phyloP scores from a whole-genome alignment of 2,113 vertebrate genomes.

The Verasper variegatus region DNA sequence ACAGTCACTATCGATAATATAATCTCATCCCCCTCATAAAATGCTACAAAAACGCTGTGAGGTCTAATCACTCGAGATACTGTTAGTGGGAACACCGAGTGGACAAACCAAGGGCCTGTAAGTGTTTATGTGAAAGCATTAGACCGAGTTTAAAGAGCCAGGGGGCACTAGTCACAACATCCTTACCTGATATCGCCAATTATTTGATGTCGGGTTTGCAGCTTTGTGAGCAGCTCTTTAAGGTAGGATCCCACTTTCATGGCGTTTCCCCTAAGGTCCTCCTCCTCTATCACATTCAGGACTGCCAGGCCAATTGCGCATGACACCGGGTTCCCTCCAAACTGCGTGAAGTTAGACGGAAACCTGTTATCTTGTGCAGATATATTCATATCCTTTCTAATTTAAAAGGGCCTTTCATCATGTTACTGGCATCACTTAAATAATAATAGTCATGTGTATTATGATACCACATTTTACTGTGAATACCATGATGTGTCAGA shows the following conservation, averaged over 20 bases:
- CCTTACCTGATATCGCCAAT: conserved; percentile 93
- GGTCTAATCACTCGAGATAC: too few relatives aligned
- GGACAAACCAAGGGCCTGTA: background rate
- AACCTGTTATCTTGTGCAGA: background rate
- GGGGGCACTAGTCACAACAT: background rate
- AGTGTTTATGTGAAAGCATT: too few relatives aligned
- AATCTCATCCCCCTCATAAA: too few relatives aligned
- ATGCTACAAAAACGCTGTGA: too few relatives aligned
- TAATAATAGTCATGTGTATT: too few relatives aligned
- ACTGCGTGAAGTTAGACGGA: conserved; percentile 78
- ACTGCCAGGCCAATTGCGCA: conserved; percentile 92
- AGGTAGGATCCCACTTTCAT: conserved; percentile 85
- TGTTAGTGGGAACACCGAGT: too few relatives aligned
- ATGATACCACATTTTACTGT: too few relatives aligned
- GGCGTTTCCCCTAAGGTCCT: conserved; percentile 88
- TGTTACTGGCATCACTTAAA: too few relatives aligned
- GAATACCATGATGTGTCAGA: too few relatives aligned
- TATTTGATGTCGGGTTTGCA: conserved; percentile 86
- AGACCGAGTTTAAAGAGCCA: background rate
- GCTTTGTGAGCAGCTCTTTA: conserved; percentile 82
- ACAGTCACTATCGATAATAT: too few relatives aligned
- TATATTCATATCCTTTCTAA: too few relatives aligned
- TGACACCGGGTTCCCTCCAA: conserved; percentile 95
- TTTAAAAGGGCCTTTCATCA: too few relatives aligned
- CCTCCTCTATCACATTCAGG: conserved; percentile 89